These are phyloP conservation scores for Gobiocypris rarus DNA, from an alignment of 2,113 vertebrate species.

Conservation along the genomic window DNA sequence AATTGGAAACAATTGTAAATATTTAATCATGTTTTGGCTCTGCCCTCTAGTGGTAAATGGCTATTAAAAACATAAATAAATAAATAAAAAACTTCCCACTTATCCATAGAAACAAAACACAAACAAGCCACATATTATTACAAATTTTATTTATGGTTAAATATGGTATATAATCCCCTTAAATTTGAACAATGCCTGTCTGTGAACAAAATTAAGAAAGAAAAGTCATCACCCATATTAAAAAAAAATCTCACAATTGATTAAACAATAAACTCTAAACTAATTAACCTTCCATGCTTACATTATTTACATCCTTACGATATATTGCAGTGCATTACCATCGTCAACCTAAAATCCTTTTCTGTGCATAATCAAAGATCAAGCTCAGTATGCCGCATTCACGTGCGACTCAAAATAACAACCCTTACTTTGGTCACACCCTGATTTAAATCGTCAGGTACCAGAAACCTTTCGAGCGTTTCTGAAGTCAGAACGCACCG, in stretches of 20 bases:
- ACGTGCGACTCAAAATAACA: not conserved
- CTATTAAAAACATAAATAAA: not conserved
- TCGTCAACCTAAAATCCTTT: not conserved
- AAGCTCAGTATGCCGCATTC: not conserved
- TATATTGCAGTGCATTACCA: constrained; percentile 12
- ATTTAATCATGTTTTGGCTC: not conserved
- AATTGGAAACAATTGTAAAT: not conserved
- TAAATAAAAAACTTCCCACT: no score
- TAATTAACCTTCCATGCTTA: not conserved
- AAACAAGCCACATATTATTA: not conserved
- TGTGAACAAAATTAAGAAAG: constrained; percentile 10
- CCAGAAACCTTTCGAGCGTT: not conserved
- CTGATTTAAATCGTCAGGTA: no score
- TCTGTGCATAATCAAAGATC: constrained; percentile 11
- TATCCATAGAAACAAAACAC: not conserved
- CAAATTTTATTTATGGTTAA: constrained; percentile 24
- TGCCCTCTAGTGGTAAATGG: constrained; percentile 45
- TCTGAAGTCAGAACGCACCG: not conserved
- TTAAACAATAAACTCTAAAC: no score
- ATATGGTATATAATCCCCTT: constrained; percentile 1
- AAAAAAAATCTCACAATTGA: constrained; percentile 18
- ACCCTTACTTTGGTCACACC: not conserved
- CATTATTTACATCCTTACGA: constrained; percentile 45
- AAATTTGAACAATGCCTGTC: constrained; percentile 1
- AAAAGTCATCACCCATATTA: not conserved